phyloP scores from a whole-genome alignment of 1,140 invertebrate species.

The Agrypnia vestita region DNA sequence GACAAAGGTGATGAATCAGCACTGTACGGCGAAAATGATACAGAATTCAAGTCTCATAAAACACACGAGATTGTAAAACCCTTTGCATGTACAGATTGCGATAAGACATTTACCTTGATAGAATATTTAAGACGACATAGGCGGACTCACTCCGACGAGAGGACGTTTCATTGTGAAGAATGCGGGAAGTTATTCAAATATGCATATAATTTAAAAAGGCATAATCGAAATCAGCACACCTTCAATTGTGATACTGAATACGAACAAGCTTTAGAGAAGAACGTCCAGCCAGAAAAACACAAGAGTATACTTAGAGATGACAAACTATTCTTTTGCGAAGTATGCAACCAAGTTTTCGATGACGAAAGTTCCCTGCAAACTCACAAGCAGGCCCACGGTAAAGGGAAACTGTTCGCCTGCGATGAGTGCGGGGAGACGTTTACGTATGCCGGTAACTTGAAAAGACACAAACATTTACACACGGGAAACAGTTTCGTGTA shows the following conservation, averaged over 20 bases:
- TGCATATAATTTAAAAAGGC: constrained; percentile 6
- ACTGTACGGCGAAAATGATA: not conserved
- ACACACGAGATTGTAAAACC: not conserved
- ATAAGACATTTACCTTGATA: not conserved
- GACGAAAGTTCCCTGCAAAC: not conserved
- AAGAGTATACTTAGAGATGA: not conserved
- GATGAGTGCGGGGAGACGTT: constrained; percentile 9
- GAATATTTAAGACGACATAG: constrained; percentile 17
- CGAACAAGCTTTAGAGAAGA: not conserved
- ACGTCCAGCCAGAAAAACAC: not conserved
- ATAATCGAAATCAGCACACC: not conserved
- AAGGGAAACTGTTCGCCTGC: constrained; percentile 5
- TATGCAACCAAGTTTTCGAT: not conserved
- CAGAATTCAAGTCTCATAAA: too few species aligned
- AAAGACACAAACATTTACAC: not conserved
- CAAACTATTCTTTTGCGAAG: not conserved
- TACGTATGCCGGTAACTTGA: not conserved
- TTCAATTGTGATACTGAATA: constrained; percentile 4
- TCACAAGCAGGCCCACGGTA: not conserved
- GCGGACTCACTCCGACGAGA: constrained; percentile 19
- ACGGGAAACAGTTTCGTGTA: constrained; percentile 4
- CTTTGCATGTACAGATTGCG: constrained; percentile 1
- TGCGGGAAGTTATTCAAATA: constrained; percentile 7
- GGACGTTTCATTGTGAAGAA: not conserved
- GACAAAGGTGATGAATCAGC: not conserved